phyloP scores from a whole-genome alignment of 2,888 invertebrate species.

The Psylliodes chrysocephalus region DNA sequence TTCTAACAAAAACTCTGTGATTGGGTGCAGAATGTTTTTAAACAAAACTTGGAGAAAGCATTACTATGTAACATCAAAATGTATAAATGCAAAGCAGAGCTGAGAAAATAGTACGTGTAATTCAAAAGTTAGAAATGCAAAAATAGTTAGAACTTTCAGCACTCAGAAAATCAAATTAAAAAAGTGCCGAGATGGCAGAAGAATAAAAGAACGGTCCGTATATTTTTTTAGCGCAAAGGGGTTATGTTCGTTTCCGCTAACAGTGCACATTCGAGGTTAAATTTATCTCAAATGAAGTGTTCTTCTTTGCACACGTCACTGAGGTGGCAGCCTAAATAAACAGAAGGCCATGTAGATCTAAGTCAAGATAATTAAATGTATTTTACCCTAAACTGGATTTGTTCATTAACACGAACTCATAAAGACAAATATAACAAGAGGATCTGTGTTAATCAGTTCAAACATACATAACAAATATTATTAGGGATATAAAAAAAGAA shows the following conservation, averaged over 20 bases:
- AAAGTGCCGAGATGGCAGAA: neutral
- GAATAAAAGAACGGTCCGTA: neutral
- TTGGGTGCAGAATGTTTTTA: no score
- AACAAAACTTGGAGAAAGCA: neutral
- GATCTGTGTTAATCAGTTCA: neutral
- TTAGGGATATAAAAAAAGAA: no score
- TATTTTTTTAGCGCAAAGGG: neutral
- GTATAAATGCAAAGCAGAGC: neutral
- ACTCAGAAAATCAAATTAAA: neutral
- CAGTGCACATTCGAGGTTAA: neutral
- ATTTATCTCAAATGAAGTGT: neutral
- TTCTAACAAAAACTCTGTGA: no score
- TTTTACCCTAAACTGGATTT: neutral
- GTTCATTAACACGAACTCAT: neutral
- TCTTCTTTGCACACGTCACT: neutral
- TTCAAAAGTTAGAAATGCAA: neutral
- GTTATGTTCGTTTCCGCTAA: neutral
- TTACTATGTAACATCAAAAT: neutral
- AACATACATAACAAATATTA: no score
- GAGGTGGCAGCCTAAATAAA: neutral
- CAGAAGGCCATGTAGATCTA: neutral
- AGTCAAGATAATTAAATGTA: constrained; percentile 1
- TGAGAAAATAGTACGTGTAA: neutral
- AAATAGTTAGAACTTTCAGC: neutral
- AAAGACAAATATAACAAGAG: neutral